Evolutionary conservation across 2,113 vertebrate species (phyloP), one percentile per base, ranked within the genome.

Genomic region (Panthera tigris): DNA sequence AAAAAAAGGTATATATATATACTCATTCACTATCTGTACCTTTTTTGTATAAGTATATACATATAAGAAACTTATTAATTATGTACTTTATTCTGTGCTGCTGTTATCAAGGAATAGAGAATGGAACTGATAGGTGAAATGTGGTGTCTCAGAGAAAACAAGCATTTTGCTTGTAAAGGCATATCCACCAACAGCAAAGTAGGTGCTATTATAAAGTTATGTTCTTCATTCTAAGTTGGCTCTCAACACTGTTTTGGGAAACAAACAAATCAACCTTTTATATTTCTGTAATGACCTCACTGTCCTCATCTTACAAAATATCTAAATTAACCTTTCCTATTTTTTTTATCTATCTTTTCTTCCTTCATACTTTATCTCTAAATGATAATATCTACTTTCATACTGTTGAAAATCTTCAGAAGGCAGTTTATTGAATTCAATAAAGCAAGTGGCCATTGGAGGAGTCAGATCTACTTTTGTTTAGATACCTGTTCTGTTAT

Each of bases 381-480:
- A 84, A 87, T 16, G 50, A 86, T 55, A 66, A 61, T 1, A 33
- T 45, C 33, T 89, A 85, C 16, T 94, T 89, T 90, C 23, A 71
- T 65, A 61, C 8, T 61, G 10, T 65, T 87, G 36, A 93, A 94
- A 97, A 88, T 80, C 36, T 96, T 88, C 45, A 66, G 69, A 82
- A 82, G 48, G 1, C 25, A 52, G 8, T 83, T 83, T 68, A 61
- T 50, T 55, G 50, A 95, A 81, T 92, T 92, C 27, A 66, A 1
- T 89, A 55, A 81, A 48, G 25, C 7, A 88, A 89, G 29, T 87
- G 36, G 45, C 27, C 52, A 68, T 27, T 88, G 68, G 4, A 66
- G 52, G 5, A 79, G 18, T 96, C 39, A 93, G 39, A 91, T 80
- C 23, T 84, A 50, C 11, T 95, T 91, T 61, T 45, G 16, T 86